phyloP scores from a whole-genome alignment of 2,797 vertebrate genomes.

The Danionella dracula region DNA sequence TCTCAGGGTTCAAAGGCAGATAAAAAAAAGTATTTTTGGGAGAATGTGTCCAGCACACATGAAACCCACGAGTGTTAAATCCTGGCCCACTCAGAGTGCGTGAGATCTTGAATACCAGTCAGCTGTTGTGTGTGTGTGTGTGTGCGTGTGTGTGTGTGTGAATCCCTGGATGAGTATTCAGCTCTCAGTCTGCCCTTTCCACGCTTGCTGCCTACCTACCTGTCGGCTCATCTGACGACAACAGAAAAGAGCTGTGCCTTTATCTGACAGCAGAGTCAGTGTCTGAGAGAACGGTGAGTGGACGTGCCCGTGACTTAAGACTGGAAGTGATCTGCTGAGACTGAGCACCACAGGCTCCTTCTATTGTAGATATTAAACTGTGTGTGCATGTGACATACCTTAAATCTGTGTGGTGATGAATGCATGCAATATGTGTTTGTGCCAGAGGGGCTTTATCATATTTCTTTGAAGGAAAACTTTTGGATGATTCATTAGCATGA shows the following conservation, averaged over 20 bases:
- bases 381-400: slow-evolving; percentile 41
- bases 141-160: slow-evolving; percentile 22
- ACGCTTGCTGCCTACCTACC: slow-evolving; percentile 8
- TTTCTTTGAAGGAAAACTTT: slow-evolving; percentile 58
- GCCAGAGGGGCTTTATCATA: slow-evolving; percentile 68
- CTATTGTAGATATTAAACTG: slow-evolving; percentile 38
- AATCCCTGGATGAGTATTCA: slow-evolving; percentile 48
- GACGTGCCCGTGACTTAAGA: slow-evolving; percentile 5
- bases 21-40: neutral
- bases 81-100: slow-evolving; percentile 18
- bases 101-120: slow-evolving; percentile 46
- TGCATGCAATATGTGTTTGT: slow-evolving; percentile 66
- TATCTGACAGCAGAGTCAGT: slow-evolving; percentile 37
- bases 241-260: slow-evolving; percentile 22
- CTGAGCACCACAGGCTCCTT: slow-evolving; percentile 10
- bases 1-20: slow-evolving; percentile 3
- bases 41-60: too few relatives aligned
- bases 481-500: slow-evolving; percentile 58
- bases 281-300: neutral
- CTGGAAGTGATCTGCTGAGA: slow-evolving; percentile 39
- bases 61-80: slow-evolving; percentile 1
- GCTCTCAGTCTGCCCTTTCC: slow-evolving; percentile 42
- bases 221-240: slow-evolving; percentile 16
- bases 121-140: slow-evolving; percentile 31
- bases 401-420: slow-evolving; percentile 65